A percentile compares a stretch with the other conserved stretches of the same genome.
Evolutionary conservation across 2,113 vertebrate genomes (phyloP).

Genomic region (Podiceps cristatus): DNA sequence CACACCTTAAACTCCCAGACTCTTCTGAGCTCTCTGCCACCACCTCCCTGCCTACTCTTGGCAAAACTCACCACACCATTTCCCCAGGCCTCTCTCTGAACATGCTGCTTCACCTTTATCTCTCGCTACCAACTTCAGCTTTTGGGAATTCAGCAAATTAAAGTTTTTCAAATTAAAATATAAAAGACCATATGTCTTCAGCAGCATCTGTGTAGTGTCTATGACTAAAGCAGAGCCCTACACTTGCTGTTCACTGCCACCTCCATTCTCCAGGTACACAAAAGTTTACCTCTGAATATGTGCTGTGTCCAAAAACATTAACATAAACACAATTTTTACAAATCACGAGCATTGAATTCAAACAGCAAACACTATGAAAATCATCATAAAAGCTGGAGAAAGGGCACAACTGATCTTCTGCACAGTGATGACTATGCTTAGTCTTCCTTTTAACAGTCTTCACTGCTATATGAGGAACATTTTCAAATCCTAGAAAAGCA

Average conservation of each 20-base stretch:
- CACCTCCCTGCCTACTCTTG: neutral
- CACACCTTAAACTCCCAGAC: neutral
- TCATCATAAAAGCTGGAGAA: neutral
- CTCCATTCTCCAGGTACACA: neutral
- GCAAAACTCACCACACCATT: neutral
- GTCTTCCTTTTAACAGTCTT: neutral
- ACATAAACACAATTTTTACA: neutral
- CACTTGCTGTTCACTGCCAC: accelerated
- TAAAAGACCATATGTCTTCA: neutral
- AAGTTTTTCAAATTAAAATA: neutral
- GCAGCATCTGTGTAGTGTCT: neutral
- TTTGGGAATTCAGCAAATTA: neutral
- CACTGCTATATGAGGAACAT: neutral
- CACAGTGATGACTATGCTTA: neutral
- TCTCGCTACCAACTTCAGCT: neutral
- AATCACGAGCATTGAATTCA: neutral
- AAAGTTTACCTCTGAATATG: neutral
- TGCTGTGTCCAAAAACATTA: neutral
- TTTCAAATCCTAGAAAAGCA: neutral
- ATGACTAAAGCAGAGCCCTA: neutral
- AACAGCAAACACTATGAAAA: neutral
- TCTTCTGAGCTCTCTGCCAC: neutral
- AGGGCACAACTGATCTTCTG: neutral
- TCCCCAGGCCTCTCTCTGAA: neutral
- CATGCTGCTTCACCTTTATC: neutral